Evolutionary conservation across 2,888 invertebrate species (phyloP), one percentile per base, ranked within the genome.

Genomic region (Drosophila macrothrix): DNA sequence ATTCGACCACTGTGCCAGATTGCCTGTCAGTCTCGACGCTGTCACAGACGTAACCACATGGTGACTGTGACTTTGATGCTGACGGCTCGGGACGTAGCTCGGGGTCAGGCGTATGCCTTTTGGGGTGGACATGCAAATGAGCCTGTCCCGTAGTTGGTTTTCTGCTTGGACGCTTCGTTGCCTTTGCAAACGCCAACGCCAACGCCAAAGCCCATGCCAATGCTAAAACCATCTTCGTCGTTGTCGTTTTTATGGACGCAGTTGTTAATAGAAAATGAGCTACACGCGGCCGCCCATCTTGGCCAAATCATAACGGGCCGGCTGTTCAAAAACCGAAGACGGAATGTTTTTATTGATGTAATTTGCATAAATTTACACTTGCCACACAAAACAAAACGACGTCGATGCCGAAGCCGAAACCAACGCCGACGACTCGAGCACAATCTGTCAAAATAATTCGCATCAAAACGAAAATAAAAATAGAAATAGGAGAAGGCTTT

Each of bases 331-430:
- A 73, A 79, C 76, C 77, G 73, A 83, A 76, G 85, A 82, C 85
- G 80, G 81, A 91, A 90, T 91, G 90, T 91, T 90, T 90, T 90
- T 91, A 90, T 90, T 90, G 90, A 88, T 82, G 91, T 83, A 87
- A 90, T 90, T 90, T 90, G 87, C 91, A 90, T 90, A 90, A 90
- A 91, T 90, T 90, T 90, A 88, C 90, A 83, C 86, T 90, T 86
- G 83, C 74, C 78, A 67, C 71, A 78, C 49, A 46, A 59, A 31
- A 55, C 68, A 46, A 64, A 62, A 49, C 22, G 33, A 43, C 12
- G 29, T 12, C 54, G 35, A 35, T 35, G 35, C 14, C 35, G 14
- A 55, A 46, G 37, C 41, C 35, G 14, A 55, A 46, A 31, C 41
- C 50, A 37, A 19, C 10, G 46, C 31, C 25, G 14, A 14, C 37